Conservation (phyloP, 2,113 vertebrate species). For the Eulacestoma nigropectus region DNA sequence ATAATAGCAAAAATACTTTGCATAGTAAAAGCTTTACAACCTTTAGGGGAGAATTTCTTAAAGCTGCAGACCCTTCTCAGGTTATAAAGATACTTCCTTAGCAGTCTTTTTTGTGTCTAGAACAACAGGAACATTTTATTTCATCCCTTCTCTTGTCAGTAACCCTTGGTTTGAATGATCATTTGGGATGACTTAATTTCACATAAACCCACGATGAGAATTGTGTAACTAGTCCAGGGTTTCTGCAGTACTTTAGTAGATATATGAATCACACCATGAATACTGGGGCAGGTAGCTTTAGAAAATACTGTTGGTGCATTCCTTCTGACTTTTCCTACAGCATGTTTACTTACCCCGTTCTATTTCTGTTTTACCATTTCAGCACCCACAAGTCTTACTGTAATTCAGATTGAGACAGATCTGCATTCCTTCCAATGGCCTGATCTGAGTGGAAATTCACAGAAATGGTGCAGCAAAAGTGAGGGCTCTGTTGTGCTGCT, state of each 20-base stretch:
- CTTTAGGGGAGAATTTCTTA: constrained; percentile 53
- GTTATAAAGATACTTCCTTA: constrained; percentile 42
- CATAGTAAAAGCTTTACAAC: constrained; percentile 63
- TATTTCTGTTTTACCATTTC: background rate
- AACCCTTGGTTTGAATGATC: background rate
- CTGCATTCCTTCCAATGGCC: background rate
- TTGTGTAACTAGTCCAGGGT: background rate
- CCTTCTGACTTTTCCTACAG: background rate
- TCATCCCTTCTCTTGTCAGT: background rate
- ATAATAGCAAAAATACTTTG: constrained; percentile 63
- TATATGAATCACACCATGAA: background rate
- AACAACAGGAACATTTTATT: constrained; percentile 27
- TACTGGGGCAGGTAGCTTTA: background rate
- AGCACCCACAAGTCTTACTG: background rate
- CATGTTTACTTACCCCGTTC: background rate
- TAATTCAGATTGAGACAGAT: background rate
- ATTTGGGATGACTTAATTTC: constrained; percentile 14
- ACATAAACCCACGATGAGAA: background rate
- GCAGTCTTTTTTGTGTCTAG: background rate
- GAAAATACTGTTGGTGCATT: background rate
- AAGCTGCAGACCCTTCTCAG: constrained; percentile 45
- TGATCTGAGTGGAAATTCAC: background rate
- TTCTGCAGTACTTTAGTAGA: background rate
- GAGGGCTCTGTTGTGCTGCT: background rate
- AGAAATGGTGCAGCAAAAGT: background rate